Conservation (phyloP, 2,888 invertebrate genomes). For the Campopleginae sp. region DNA sequence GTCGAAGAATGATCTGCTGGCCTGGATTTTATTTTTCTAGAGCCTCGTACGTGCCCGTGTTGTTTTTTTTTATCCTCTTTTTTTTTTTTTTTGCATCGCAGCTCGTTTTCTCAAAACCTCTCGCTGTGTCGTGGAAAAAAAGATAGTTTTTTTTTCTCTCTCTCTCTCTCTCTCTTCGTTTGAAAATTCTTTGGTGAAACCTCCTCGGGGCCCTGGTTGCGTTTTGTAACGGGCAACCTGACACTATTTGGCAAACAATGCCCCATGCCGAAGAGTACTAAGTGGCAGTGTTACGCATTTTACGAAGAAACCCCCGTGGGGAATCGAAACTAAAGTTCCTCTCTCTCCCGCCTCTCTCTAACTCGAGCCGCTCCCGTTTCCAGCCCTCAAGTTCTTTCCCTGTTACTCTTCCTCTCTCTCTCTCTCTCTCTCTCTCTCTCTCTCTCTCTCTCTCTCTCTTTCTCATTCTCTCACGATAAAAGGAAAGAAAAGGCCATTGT, state of each 20-base stretch:
- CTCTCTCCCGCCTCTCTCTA: conserved; percentile 46
- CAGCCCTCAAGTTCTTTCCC: conserved; percentile 5
- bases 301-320: conserved; percentile 75
- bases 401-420: neutral
- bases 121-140: conserved; percentile 31
- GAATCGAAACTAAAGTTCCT: conserved; percentile 53
- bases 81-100: conserved; percentile 7
- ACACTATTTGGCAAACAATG: conserved; percentile 79
- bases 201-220: conserved; percentile 63
- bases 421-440: conserved; percentile 57
- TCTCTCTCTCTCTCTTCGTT: conserved; percentile 28
- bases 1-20: conserved; percentile 10
- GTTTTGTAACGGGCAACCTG: conserved; percentile 73
- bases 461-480: neutral
- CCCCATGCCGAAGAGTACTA: conserved; percentile 74
- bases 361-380: conserved; percentile 60
- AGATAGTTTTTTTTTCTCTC: conserved; percentile 23
- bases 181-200: conserved; percentile 70
- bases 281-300: conserved; percentile 79
- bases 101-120: conserved; percentile 18
- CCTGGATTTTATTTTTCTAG: conserved; percentile 7
- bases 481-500: neutral
- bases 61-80: conserved; percentile 26
- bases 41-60: neutral
- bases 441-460: neutral